Evolutionary conservation across 2,888 invertebrate genomes (phyloP).

Genomic region (Stenichneumon culpator): DNA sequence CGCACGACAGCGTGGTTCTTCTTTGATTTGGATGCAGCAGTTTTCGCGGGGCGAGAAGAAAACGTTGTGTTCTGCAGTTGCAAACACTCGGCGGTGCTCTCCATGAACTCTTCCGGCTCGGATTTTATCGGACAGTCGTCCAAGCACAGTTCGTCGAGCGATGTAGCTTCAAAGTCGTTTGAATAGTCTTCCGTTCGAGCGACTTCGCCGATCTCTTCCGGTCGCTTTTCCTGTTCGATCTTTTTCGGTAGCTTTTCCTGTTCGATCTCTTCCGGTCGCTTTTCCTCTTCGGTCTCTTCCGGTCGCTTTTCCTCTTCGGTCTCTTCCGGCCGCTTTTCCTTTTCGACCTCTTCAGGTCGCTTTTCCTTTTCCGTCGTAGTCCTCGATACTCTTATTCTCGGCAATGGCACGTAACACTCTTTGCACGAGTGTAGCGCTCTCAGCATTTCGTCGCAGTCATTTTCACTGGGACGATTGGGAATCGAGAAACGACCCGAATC

Average conservation of each 20-base stretch:
- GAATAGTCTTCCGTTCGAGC: background rate
- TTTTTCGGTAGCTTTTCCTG: background rate
- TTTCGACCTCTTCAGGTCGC: background rate
- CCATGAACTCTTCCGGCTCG: background rate
- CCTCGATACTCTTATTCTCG: constrained; percentile 12
- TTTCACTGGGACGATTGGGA: background rate
- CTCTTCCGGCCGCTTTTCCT: background rate
- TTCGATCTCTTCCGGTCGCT: background rate
- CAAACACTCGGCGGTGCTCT: background rate
- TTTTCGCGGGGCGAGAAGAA: background rate
- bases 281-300: background rate
- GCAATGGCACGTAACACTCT: constrained; percentile 49
- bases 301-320: background rate
- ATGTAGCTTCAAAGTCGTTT: background rate
- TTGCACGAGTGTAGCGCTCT: constrained; percentile 37
- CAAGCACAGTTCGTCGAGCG: background rate
- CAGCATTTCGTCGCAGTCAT: background rate
- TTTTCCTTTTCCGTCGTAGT: background rate
- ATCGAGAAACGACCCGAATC: background rate
- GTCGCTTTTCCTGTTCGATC: background rate
- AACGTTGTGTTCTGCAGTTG: background rate
- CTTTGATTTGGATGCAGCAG: background rate
- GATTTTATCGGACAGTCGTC: background rate
- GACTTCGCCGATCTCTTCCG: background rate
- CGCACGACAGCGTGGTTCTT: background rate